Conservation (phyloP, 2,797 vertebrate species). For the Philypnodon macrostomus region DNA sequence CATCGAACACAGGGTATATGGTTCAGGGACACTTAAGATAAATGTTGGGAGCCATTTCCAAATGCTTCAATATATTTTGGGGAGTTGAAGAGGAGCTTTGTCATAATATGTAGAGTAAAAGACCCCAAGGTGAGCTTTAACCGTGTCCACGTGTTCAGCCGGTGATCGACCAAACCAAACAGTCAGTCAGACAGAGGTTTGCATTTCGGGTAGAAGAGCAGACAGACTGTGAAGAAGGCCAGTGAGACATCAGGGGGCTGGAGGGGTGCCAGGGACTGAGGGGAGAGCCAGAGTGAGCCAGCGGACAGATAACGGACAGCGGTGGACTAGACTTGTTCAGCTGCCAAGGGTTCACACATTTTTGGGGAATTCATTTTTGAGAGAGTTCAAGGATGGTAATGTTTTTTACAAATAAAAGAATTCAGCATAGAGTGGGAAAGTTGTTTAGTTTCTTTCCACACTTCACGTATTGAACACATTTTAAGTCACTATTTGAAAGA, state of each 20-base stretch:
- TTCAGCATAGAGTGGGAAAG: background rate
- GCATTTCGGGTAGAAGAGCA: slow-evolving; percentile 51
- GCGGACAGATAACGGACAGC: slow-evolving; percentile 13
- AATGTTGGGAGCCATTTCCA: slow-evolving; percentile 36
- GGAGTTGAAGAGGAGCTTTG: slow-evolving; percentile 6
- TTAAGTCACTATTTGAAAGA: too few relatives aligned
- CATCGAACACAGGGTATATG: slow-evolving; percentile 44
- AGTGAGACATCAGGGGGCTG: slow-evolving; percentile 39
- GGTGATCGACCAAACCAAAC: slow-evolving; percentile 43
- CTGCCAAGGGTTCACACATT: background rate
- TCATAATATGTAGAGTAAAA: slow-evolving; percentile 25
- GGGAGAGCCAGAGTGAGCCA: background rate
- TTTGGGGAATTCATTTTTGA: background rate
- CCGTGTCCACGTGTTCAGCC: slow-evolving; percentile 67
- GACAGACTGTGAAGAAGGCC: slow-evolving; percentile 40
- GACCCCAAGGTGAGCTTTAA: slow-evolving; percentile 65
- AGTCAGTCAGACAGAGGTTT: slow-evolving; percentile 51
- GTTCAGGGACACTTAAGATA: slow-evolving; percentile 59
- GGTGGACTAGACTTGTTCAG: background rate
- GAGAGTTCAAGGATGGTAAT: background rate
- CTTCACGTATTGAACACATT: too few relatives aligned
- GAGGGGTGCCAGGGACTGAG: slow-evolving; percentile 38
- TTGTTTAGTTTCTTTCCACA: too few relatives aligned
- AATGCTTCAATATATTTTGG: slow-evolving; percentile 32
- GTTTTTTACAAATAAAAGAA: background rate